A percentile compares a stretch with the other conserved stretches of the same genome.
Evolutionary conservation across 2,797 vertebrate species (phyloP).

Genomic region (Pseudochaenichthys georgianus): DNA sequence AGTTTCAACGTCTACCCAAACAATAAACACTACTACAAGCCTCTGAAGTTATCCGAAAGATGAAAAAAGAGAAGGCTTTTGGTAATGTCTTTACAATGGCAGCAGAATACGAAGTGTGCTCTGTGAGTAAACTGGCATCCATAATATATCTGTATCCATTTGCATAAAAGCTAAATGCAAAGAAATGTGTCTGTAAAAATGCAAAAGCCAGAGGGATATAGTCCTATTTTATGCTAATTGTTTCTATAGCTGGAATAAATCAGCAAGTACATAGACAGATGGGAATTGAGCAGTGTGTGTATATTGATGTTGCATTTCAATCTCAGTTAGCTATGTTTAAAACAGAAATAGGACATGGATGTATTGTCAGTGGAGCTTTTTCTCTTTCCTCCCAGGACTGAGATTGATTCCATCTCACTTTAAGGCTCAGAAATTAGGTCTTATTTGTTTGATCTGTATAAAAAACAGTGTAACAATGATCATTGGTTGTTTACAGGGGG

Average conservation of each 20-base stretch:
- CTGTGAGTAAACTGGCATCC: conserved; percentile 1
- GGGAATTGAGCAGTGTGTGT: not conserved
- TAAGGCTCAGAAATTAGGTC: no score
- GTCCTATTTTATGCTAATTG: not conserved
- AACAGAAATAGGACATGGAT: no score
- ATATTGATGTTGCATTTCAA: no score
- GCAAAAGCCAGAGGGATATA: not conserved
- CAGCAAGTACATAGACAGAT: not conserved
- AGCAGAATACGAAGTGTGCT: not conserved
- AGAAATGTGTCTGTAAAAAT: not conserved
- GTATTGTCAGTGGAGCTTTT: no score
- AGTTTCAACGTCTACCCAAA: not conserved
- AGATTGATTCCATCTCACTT: no score
- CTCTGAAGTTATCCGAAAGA: not conserved
- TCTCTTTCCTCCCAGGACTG: no score
- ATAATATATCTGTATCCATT: not conserved
- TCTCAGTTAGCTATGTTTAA: no score
- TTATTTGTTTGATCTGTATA: no score
- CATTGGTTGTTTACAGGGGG: no score
- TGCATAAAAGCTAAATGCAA: not conserved
- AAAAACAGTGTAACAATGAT: no score
- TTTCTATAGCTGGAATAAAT: conserved; percentile 5
- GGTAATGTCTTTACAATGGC: not conserved
- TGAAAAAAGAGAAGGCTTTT: not conserved
- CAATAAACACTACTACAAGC: not conserved